phyloP scores from a whole-genome alignment of 2,888 invertebrate species.

The Sipha maydis region DNA sequence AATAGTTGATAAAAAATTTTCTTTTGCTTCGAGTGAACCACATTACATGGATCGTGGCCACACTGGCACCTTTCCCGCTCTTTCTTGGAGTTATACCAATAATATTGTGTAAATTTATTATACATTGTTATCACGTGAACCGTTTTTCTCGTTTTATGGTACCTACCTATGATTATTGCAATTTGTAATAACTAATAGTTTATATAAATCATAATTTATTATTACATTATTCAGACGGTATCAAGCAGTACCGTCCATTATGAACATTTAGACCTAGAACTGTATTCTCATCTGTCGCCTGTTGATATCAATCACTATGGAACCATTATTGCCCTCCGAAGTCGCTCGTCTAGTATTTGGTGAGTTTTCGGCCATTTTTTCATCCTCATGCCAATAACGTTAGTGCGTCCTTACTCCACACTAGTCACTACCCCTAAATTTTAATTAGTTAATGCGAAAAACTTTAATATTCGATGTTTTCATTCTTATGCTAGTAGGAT shows the following conservation, averaged over 20 bases:
- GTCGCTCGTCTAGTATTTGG: constrained; percentile 58
- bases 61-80: constrained; percentile 56
- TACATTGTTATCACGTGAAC: constrained; percentile 49
- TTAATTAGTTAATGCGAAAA: no score
- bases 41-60: not conserved
- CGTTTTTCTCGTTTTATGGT: not conserved
- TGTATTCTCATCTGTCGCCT: not conserved
- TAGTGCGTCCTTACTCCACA: no score
- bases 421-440: no score
- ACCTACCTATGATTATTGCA: no score
- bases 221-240: no score
- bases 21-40: no score
- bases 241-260: not conserved
- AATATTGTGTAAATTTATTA: constrained; percentile 44
- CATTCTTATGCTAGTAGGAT: no score
- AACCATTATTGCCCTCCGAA: constrained; percentile 53
- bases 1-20: no score
- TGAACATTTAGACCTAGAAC: not conserved
- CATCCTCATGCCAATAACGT: not conserved
- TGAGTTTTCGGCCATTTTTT: not conserved
- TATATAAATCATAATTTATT: no score
- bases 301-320: constrained; percentile 19
- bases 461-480: no score
- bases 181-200: no score
- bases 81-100: constrained; percentile 40